A percentile compares a stretch with the other conserved stretches of the same genome.
These are phyloP conservation scores for Bemisia tabaci DNA, from an alignment of 1,140 invertebrate genomes.

Conservation along the genomic window DNA sequence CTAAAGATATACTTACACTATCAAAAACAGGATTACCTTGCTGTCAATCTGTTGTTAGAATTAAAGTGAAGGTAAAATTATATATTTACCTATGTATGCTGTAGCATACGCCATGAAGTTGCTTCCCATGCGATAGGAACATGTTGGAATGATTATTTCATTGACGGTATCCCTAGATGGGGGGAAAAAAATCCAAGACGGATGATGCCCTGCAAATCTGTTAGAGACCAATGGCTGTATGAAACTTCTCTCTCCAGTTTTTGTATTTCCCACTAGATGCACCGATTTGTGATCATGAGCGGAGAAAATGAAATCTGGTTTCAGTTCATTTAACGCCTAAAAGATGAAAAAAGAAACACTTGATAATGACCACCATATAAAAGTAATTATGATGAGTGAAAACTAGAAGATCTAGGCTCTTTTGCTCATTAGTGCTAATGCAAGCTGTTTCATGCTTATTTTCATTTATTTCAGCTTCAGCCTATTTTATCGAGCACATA, in stretches of 20 bases:
- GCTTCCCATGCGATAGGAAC: slow-evolving; percentile 88
- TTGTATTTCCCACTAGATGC: slow-evolving; percentile 31
- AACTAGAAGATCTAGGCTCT: too few relatives aligned
- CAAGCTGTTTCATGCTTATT: too few relatives aligned
- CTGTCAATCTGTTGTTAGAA: too few relatives aligned
- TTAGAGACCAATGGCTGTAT: slow-evolving; percentile 16
- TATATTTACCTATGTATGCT: slow-evolving; percentile 59
- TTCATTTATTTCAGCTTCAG: too few relatives aligned
- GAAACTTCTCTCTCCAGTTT: slow-evolving; percentile 15
- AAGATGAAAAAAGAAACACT: slow-evolving; percentile 18
- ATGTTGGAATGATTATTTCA: slow-evolving; percentile 82
- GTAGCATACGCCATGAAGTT: slow-evolving; percentile 68
- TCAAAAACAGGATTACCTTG: too few relatives aligned
- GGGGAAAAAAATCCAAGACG: slow-evolving; percentile 11
- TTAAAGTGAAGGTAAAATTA: too few relatives aligned
- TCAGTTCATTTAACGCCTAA: slow-evolving; percentile 47
- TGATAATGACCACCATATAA: neutral
- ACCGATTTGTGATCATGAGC: slow-evolving; percentile 66
- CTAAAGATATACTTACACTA: too few relatives aligned
- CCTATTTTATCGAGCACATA: too few relatives aligned
- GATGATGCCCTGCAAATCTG: slow-evolving; percentile 13
- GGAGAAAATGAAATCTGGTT: slow-evolving; percentile 67
- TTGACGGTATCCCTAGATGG: slow-evolving; percentile 30
- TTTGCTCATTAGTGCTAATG: too few relatives aligned
- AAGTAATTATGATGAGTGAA: too few relatives aligned